These are phyloP conservation scores for Scolopax bukidnonensis DNA, from an alignment of 2,797 vertebrate genomes.

Conservation along the genomic window DNA sequence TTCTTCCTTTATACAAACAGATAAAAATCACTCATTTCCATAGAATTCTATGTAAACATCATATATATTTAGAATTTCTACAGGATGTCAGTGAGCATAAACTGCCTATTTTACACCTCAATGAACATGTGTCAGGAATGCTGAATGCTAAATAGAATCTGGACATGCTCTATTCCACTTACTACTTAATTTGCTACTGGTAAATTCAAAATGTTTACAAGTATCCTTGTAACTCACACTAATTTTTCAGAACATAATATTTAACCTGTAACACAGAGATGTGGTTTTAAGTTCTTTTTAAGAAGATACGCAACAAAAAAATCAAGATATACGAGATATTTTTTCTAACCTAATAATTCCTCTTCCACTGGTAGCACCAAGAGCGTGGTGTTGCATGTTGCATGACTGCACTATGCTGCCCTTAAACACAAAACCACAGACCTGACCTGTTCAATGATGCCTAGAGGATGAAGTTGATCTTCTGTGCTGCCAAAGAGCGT, in stretches of 20 bases:
- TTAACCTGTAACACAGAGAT: background rate
- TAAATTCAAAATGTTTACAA: background rate
- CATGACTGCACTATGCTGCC: background rate
- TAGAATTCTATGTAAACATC: background rate
- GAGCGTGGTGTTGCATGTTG: background rate
- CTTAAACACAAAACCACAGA: background rate
- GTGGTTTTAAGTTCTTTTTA: background rate
- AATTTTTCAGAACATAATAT: background rate
- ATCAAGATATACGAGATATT: rapidly evolving
- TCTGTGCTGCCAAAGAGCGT: background rate
- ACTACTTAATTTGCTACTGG: background rate
- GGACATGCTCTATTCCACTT: background rate
- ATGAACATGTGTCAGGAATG: background rate
- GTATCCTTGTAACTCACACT: background rate
- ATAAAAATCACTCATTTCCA: background rate
- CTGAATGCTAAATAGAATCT: background rate
- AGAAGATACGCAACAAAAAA: background rate
- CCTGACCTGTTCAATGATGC: background rate
- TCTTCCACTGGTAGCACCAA: background rate
- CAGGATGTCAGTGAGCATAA: background rate
- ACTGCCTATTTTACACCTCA: background rate
- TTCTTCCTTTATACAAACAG: background rate
- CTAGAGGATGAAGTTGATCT: background rate
- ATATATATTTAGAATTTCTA: background rate
- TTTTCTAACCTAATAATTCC: background rate